Percentiles rank a stretch among this genome's conserved stretches.
phyloP scores from a whole-genome alignment of 2,797 vertebrate species.

The Chiroxiphia lanceolata region DNA sequence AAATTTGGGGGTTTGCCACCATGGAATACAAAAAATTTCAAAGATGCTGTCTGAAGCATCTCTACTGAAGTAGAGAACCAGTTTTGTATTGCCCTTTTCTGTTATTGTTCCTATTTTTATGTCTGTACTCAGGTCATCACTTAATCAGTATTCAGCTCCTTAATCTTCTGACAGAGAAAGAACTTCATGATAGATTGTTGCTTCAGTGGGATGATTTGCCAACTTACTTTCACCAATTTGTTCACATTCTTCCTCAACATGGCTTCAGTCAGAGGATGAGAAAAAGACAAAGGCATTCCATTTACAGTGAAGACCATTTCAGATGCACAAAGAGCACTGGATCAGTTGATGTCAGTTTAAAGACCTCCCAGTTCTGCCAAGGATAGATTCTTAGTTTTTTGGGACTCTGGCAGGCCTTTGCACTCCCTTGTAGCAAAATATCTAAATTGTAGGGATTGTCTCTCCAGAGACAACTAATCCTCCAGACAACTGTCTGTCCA shows the following conservation, averaged over 20 bases:
- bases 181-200: background rate
- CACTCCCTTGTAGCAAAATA: background rate
- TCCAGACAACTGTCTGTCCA: too few relatives aligned
- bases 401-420: background rate
- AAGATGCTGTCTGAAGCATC: background rate
- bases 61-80: background rate
- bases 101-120: constrained; percentile 15
- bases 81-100: background rate
- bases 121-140: background rate
- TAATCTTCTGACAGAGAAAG: background rate
- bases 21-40: background rate
- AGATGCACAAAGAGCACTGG: background rate
- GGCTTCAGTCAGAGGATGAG: background rate
- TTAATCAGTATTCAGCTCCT: constrained; percentile 9
- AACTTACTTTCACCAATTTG: constrained; percentile 2
- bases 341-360: background rate
- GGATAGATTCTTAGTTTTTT: background rate
- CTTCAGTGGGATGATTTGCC: background rate
- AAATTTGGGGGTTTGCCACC: background rate
- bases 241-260: background rate
- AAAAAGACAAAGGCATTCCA: background rate
- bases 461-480: background rate
- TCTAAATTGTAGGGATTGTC: background rate
- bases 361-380: background rate
- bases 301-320: background rate